Conservation (phyloP, 2,888 invertebrate species). For the Diarsia rubi region DNA sequence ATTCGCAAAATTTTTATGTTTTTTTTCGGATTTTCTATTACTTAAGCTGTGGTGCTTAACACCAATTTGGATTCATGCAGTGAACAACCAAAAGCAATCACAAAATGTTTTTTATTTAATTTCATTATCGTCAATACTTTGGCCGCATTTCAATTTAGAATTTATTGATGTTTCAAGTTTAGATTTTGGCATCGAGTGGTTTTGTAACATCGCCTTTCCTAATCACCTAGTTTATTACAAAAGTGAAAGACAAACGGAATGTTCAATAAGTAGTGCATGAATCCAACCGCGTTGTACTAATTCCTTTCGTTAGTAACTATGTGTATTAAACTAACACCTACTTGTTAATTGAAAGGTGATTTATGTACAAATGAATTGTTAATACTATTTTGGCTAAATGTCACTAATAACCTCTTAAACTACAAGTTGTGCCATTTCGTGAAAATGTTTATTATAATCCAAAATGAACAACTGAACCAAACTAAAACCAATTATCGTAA, state of each 20-base stretch:
- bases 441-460: slow-evolving; percentile 73
- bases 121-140: slow-evolving; percentile 60
- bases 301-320: slow-evolving; percentile 82
- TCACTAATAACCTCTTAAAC: slow-evolving; percentile 87
- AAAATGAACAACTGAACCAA: slow-evolving; percentile 68
- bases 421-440: slow-evolving; percentile 88
- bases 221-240: slow-evolving; percentile 33
- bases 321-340: slow-evolving; percentile 79
- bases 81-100: slow-evolving; percentile 35
- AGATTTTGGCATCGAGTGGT: slow-evolving; percentile 66
- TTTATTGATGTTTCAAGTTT: slow-evolving; percentile 53
- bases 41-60: slow-evolving; percentile 75
- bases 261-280: slow-evolving; percentile 70
- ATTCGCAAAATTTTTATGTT: slow-evolving; percentile 79
- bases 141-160: slow-evolving; percentile 67
- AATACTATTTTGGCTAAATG: slow-evolving; percentile 90
- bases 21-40: slow-evolving; percentile 71
- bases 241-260: slow-evolving; percentile 23
- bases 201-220: slow-evolving; percentile 33
- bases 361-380: slow-evolving; percentile 86
- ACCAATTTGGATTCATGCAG: slow-evolving; percentile 78
- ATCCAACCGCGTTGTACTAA: slow-evolving; percentile 85
- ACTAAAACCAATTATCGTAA: slow-evolving; percentile 58
- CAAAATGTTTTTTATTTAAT: slow-evolving; percentile 20
- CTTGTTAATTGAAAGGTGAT: slow-evolving; percentile 82